Base-by-base conservation (phyloP, 1,140 invertebrate species). In the Acromyrmex heyeri region DNA sequence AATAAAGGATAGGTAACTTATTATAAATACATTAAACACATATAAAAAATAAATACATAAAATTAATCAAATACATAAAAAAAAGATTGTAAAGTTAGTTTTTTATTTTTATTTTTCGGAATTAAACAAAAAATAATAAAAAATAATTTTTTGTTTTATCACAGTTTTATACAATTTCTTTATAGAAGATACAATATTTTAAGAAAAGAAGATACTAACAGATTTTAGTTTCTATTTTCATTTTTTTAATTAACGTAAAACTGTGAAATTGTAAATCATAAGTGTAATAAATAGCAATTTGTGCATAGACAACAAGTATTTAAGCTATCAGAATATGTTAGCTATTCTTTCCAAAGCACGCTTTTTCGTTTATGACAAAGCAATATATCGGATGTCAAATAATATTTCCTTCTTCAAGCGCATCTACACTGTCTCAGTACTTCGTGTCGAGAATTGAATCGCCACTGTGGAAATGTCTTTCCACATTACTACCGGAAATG, bases 391-490 rank as follows among this genome's bases (percentile, higher is more conserved):
- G 21, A 70, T 55, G 79, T 75, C 79, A 75, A 59, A 73, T 83
- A 75, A 73, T 50, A 73, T 83, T 73, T 83, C 50, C 55, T 16
- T 59, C 18, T 34, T 48, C 38, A 16, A 62, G n/a, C 24, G 27
- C 57, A 34, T n/a, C 18, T 30, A 44, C 18, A 59, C 21, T 72
- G 50, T 67, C 12, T 27, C 44, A 21, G 61, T 67, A 34, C 27
- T 16, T 48, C 24, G 48, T 81, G 64, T 69, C 50, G 59, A 78
- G 55, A 83, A 83, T 73, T 61, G 79, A 83, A 44, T 75, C 55
- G 55, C 79, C 67, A 73, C 69, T 38, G 79, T 83, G 57, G 79
- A 83, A 73, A 83, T 50, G 79, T 83, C 79, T 83, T 75, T 83
- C 62, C 27, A 69, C 57, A 83, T 83, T 83, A 83, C 57, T 61